phyloP scores from a whole-genome alignment of 2,797 vertebrate genomes.

The Tauraco hartlaubi region DNA sequence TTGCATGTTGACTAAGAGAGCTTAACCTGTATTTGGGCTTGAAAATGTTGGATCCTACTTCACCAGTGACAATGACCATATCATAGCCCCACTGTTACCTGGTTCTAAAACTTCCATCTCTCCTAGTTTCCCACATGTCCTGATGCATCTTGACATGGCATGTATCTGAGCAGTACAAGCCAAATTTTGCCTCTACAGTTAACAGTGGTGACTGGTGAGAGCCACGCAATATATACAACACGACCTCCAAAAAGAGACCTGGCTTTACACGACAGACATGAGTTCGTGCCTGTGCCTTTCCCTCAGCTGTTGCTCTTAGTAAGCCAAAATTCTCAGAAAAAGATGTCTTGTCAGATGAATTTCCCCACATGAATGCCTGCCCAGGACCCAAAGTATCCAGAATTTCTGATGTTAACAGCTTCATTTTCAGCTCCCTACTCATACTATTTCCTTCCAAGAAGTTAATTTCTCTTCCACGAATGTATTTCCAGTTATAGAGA shows the following conservation, averaged over 20 bases:
- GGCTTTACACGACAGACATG: neutral
- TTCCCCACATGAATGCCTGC: neutral
- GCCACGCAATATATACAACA: fast-evolving
- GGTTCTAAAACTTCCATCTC: neutral
- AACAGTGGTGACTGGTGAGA: neutral
- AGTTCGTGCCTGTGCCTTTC: neutral
- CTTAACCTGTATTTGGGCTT: neutral
- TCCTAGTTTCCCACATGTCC: fast-evolving
- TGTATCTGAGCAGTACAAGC: neutral
- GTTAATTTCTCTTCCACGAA: neutral
- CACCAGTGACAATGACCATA: neutral
- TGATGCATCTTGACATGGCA: fast-evolving
- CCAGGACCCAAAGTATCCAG: neutral
- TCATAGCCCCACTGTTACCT: fast-evolving
- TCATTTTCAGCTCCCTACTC: neutral
- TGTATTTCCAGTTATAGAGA: neutral
- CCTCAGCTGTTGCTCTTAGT: neutral
- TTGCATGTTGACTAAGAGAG: neutral
- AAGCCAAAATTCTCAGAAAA: neutral
- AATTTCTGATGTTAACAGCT: neutral
- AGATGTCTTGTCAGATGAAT: neutral
- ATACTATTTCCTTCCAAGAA: neutral
- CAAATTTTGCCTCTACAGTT: neutral
- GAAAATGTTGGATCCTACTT: neutral
- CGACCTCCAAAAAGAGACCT: neutral